Evolutionary conservation across 2,113 vertebrate species (phyloP).

Genomic region (Zosterops japonicus): DNA sequence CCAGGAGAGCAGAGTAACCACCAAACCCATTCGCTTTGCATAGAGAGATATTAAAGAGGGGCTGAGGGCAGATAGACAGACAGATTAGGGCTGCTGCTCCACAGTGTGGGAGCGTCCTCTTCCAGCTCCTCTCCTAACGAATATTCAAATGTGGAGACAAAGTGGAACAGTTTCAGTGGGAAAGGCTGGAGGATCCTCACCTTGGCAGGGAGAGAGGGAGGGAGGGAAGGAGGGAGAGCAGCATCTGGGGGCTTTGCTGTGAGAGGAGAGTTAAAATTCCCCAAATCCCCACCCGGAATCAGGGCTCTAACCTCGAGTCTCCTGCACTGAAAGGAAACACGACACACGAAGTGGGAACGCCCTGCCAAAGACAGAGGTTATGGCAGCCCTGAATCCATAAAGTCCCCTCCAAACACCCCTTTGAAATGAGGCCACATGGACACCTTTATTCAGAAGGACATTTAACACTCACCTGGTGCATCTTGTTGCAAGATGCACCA

Average conservation of each 20-base stretch:
- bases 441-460: neutral
- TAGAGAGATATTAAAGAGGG: neutral
- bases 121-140: neutral
- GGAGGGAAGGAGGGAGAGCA: neutral
- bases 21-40: constrained; percentile 38
- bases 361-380: neutral
- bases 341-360: neutral
- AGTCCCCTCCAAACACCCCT: neutral
- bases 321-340: neutral
- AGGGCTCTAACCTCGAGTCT: neutral
- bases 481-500: neutral
- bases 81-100: constrained; percentile 5
- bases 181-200: neutral
- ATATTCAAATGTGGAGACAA: constrained; percentile 7
- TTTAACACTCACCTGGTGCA: neutral
- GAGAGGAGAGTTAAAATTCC: neutral
- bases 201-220: neutral
- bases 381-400: neutral
- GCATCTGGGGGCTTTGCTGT: neutral
- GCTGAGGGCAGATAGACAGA: neutral
- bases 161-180: neutral
- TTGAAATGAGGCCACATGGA: neutral
- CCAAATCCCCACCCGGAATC: neutral
- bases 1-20: constrained; percentile 4
- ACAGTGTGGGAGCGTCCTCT: neutral